A percentile compares a stretch with the other conserved stretches of the same genome.
Conservation (phyloP, 2,113 vertebrate species). For the Forbesichthys papilliferus region DNA sequence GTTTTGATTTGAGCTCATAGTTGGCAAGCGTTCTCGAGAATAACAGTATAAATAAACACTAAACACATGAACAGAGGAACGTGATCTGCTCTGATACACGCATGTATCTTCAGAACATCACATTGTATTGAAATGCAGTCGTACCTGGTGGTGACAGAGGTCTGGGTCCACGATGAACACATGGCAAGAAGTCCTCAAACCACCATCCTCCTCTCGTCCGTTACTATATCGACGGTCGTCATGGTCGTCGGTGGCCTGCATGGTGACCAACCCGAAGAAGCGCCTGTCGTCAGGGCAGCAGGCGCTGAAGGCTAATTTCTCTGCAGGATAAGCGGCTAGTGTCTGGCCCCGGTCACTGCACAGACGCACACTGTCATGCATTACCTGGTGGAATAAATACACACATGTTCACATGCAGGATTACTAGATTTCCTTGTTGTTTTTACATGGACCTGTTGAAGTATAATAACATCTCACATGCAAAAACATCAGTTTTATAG, state of each 20-base stretch:
- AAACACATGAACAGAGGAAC: neutral
- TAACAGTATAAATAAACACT: no score
- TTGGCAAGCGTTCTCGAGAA: no score
- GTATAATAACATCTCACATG: no score
- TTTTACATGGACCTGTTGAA: no score
- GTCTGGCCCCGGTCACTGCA: constrained; percentile 84
- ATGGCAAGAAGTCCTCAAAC: constrained; percentile 92
- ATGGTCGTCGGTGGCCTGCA: constrained; percentile 87
- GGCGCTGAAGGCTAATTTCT: constrained; percentile 96
- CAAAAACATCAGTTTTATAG: no score
- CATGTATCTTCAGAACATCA: neutral
- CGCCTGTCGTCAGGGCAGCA: constrained; percentile 93
- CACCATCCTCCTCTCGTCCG: constrained; percentile 81
- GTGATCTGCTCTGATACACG: no score
- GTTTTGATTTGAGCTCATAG: no score
- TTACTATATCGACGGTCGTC: constrained; percentile 73
- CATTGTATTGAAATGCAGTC: neutral
- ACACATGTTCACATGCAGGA: no score
- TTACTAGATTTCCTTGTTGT: no score
- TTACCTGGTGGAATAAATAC: constrained; percentile 67
- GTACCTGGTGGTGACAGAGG: constrained; percentile 87
- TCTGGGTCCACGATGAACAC: constrained; percentile 98
- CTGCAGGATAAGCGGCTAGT: constrained; percentile 91
- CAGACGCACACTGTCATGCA: constrained; percentile 92
- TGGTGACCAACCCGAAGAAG: constrained; percentile 95